Conservation (phyloP, 35 echinoderm and acorn worm species). For the Apostichopus californicus region DNA sequence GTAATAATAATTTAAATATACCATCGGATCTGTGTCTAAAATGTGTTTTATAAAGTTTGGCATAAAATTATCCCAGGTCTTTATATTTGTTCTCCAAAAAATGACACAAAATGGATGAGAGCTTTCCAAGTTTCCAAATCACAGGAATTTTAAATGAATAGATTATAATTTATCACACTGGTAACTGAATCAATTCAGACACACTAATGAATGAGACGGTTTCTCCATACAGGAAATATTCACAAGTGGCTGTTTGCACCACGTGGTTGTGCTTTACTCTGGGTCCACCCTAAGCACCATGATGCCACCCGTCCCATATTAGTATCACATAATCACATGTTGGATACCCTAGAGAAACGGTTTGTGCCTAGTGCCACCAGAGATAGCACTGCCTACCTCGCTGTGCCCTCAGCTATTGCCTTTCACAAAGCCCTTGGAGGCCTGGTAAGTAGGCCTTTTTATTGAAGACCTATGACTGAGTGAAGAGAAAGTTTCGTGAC, state of each 20-base stretch:
- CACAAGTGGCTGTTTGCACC: slow-evolving; percentile 69
- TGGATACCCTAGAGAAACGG: slow-evolving; percentile 43
- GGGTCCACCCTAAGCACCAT: slow-evolving; percentile 61
- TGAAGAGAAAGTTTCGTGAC: too few species aligned
- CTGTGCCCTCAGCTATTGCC: slow-evolving; percentile 57
- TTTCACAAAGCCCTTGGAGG: slow-evolving; percentile 78
- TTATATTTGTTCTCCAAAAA: too few species aligned
- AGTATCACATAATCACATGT: slow-evolving; percentile 58
- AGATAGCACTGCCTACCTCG: slow-evolving; percentile 64
- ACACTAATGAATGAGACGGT: not conserved
- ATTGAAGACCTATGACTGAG: too few species aligned
- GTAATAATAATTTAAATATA: too few species aligned
- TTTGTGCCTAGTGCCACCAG: slow-evolving; percentile 70
- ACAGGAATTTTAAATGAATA: too few species aligned
- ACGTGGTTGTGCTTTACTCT: slow-evolving; percentile 55
- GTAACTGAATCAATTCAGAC: not conserved
- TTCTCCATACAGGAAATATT: slow-evolving; percentile 48
- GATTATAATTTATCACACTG: not conserved
- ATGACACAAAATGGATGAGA: too few species aligned
- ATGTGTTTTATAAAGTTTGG: too few species aligned
- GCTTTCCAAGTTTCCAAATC: too few species aligned
- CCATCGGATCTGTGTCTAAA: too few species aligned
- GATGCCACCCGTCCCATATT: slow-evolving; percentile 34
- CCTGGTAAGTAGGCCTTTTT: slow-evolving; percentile 64
- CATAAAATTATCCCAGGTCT: too few species aligned